Percentiles rank a stretch among this genome's conserved stretches.
These are phyloP conservation scores for Pollenia labialis DNA, from an alignment of 2,888 invertebrate genomes.

Conservation along the genomic window DNA sequence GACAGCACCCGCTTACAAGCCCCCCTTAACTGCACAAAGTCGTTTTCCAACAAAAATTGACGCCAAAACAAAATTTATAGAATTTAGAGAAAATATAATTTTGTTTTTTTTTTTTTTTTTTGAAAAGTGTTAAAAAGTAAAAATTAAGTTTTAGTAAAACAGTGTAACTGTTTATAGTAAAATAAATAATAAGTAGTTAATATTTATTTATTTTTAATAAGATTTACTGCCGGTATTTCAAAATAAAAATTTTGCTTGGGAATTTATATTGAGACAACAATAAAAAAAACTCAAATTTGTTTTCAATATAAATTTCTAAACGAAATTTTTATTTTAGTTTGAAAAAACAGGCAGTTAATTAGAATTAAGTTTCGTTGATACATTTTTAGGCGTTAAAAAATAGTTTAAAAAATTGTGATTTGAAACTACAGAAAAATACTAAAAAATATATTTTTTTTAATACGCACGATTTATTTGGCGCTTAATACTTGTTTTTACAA, in stretches of 20 bases:
- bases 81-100: conserved; percentile 45
- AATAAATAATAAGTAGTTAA: conserved; percentile 39
- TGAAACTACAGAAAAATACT: no score
- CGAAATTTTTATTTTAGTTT: no score
- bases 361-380: no score
- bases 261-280: no score
- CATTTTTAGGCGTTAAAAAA: no score
- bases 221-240: no score
- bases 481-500: conserved; percentile 15
- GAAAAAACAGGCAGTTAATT: no score
- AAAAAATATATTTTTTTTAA: no score
- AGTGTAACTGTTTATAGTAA: conserved; percentile 34
- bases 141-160: conserved; percentile 43
- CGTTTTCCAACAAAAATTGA: conserved; percentile 65
- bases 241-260: no score
- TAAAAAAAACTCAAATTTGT: no score
- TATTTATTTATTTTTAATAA: not conserved
- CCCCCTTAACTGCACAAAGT: conserved; percentile 6
- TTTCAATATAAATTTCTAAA: no score
- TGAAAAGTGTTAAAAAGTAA: conserved; percentile 2
- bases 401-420: not conserved
- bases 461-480: not conserved
- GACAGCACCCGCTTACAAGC: conserved; percentile 37
- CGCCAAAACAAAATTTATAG: conserved; percentile 38
- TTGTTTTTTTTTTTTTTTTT: conserved; percentile 39